These are phyloP conservation scores for Ceratina australensis DNA, from an alignment of 1,140 invertebrate species.

Conservation along the genomic window DNA sequence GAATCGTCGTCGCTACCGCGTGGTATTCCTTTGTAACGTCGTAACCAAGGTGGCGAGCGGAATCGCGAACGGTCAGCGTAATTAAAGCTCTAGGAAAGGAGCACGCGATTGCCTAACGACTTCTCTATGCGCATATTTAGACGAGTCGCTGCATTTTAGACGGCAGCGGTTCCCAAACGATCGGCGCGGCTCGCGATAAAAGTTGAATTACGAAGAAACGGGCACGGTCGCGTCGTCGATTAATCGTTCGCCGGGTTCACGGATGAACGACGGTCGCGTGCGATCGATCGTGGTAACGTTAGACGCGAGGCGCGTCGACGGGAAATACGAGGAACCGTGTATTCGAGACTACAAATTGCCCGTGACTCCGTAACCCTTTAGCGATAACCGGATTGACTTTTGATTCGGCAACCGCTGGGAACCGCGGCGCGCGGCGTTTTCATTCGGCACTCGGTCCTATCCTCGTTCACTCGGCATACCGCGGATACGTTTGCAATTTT, in stretches of 20 bases:
- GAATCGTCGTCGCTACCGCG: too few relatives aligned
- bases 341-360: constrained; percentile 9
- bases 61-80: constrained; percentile 70
- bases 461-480: constrained; percentile 53
- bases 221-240: not conserved
- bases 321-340: constrained; percentile 16
- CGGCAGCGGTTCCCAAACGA: constrained; percentile 44
- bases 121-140: constrained; percentile 72
- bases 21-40: constrained; percentile 50
- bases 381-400: not conserved
- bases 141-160: constrained; percentile 51
- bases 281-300: constrained; percentile 43
- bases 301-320: constrained; percentile 9
- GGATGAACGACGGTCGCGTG: constrained; percentile 29
- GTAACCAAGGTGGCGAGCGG: constrained; percentile 3
- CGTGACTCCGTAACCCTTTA: not conserved
- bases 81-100: constrained; percentile 71
- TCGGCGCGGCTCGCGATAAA: not conserved
- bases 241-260: constrained; percentile 24
- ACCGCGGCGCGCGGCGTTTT: not conserved
- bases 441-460: constrained; percentile 28
- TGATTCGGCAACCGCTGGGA: not conserved
- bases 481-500: constrained; percentile 69
- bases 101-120: constrained; percentile 70
- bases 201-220: not conserved